A percentile compares a stretch with the other conserved stretches of the same genome.
Conservation (phyloP, 2,888 invertebrate species). For the Ceratothoa steindachneri region DNA sequence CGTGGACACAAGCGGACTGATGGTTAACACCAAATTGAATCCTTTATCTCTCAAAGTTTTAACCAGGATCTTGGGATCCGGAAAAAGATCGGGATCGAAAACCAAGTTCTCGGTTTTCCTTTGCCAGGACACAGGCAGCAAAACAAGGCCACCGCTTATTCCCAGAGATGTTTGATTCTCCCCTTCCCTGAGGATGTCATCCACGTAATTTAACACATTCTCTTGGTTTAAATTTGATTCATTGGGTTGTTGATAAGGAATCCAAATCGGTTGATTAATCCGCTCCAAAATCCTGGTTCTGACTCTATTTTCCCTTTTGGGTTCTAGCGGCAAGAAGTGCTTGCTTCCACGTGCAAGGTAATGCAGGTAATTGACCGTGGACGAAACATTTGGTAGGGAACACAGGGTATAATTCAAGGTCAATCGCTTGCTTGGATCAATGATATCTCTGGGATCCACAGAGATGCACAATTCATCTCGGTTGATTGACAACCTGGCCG, state of each 20-base stretch:
- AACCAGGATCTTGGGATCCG: constrained; percentile 23
- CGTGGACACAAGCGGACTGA: constrained; percentile 32
- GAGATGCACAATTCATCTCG: constrained; percentile 19
- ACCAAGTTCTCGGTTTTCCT: constrained; percentile 23
- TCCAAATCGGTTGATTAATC: constrained; percentile 36
- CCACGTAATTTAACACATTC: constrained; percentile 31
- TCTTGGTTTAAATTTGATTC: constrained; percentile 27
- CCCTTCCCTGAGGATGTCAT: constrained; percentile 17
- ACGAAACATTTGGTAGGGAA: constrained; percentile 25
- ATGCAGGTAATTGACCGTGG: constrained; percentile 12
- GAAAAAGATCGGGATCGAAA: constrained; percentile 35
- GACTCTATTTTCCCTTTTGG: background rate
- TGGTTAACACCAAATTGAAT: constrained; percentile 27
- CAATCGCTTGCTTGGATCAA: background rate
- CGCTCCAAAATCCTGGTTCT: constrained; percentile 20
- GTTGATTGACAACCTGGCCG: constrained; percentile 22
- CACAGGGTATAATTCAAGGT: constrained; percentile 32
- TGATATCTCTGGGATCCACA: background rate
- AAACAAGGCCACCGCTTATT: constrained; percentile 33
- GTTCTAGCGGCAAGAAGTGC: background rate
- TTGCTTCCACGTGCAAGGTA: background rate
- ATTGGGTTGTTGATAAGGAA: constrained; percentile 35
- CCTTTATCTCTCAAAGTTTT: constrained; percentile 24
- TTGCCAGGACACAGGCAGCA: constrained; percentile 43
- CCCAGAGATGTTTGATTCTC: too few species aligned